Conservation (phyloP, 2,888 invertebrate genomes). For the Nomada goodeniana region DNA sequence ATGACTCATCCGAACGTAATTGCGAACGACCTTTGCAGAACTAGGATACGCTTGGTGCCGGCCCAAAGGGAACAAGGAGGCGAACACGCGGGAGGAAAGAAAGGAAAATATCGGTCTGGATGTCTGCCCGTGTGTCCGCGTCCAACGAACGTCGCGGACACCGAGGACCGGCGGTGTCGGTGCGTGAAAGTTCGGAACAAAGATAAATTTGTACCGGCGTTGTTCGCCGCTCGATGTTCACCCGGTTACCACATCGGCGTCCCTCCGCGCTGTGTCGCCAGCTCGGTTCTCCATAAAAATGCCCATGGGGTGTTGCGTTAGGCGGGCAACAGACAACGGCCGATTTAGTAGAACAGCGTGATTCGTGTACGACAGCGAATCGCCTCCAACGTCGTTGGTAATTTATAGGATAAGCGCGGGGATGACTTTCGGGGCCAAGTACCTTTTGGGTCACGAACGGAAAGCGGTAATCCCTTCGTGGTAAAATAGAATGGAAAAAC, state of each 20-base stretch:
- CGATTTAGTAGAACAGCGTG: slow-evolving; percentile 38
- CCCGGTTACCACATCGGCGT: slow-evolving; percentile 72
- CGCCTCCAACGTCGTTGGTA: not conserved
- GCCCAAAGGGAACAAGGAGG: not conserved
- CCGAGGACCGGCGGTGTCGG: slow-evolving; percentile 66
- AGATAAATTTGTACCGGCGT: slow-evolving; percentile 78
- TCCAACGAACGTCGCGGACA: slow-evolving; percentile 46
- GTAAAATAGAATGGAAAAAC: not conserved
- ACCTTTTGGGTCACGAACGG: not conserved
- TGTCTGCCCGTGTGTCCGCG: slow-evolving; percentile 56
- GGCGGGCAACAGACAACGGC: slow-evolving; percentile 25
- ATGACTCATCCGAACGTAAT: slow-evolving; percentile 32
- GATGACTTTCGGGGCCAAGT: not conserved
- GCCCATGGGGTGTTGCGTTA: slow-evolving; percentile 47
- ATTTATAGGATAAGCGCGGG: not conserved
- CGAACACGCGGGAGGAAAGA: slow-evolving; percentile 24
- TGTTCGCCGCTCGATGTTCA: slow-evolving; percentile 55
- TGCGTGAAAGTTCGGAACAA: slow-evolving; percentile 81
- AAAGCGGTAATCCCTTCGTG: not conserved
- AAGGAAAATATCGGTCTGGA: slow-evolving; percentile 60
- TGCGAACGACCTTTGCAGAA: slow-evolving; percentile 11
- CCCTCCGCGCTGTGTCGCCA: not conserved
- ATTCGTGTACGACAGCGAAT: slow-evolving; percentile 19
- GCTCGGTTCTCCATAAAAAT: slow-evolving; percentile 50
- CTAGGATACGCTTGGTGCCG: slow-evolving; percentile 26